phyloP scores from a whole-genome alignment of 2,888 invertebrate species.

The Athripsodes cinereus region DNA sequence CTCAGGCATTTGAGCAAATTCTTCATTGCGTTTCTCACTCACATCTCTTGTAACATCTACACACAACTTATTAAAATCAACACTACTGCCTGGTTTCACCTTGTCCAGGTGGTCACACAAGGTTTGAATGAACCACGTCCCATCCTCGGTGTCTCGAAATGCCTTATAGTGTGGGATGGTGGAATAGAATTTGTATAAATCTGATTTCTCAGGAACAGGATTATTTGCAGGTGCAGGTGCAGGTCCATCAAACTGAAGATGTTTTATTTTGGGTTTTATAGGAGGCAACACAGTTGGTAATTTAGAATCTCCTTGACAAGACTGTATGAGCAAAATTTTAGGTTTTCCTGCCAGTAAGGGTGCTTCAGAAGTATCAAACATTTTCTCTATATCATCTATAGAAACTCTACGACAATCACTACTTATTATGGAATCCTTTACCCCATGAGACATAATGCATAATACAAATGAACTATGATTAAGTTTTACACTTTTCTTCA shows the following conservation, averaged over 20 bases:
- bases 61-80: constrained; percentile 7
- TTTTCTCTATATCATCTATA: constrained; percentile 40
- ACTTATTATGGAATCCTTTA: constrained; percentile 44
- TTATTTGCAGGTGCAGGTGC: constrained; percentile 2
- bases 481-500: background rate
- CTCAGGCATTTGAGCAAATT: constrained; percentile 10
- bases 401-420: constrained; percentile 43
- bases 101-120: constrained; percentile 14
- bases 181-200: constrained; percentile 9
- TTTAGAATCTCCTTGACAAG: constrained; percentile 45
- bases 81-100: background rate
- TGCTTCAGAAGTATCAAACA: constrained; percentile 37
- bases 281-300: background rate
- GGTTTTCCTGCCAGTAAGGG: constrained; percentile 40
- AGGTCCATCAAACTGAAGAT: constrained; percentile 8
- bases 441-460: constrained; percentile 16
- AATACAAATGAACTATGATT: constrained; percentile 12
- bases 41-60: constrained; percentile 6
- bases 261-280: background rate
- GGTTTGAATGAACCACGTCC: constrained; percentile 19
- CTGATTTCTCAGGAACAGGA: constrained; percentile 13
- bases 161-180: constrained; percentile 12
- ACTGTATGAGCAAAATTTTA: constrained; percentile 52
- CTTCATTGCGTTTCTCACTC: constrained; percentile 1
- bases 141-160: constrained; percentile 3